Base-by-base conservation (phyloP, 2,888 invertebrate species). In the Rugalucina vietnamica region DNA sequence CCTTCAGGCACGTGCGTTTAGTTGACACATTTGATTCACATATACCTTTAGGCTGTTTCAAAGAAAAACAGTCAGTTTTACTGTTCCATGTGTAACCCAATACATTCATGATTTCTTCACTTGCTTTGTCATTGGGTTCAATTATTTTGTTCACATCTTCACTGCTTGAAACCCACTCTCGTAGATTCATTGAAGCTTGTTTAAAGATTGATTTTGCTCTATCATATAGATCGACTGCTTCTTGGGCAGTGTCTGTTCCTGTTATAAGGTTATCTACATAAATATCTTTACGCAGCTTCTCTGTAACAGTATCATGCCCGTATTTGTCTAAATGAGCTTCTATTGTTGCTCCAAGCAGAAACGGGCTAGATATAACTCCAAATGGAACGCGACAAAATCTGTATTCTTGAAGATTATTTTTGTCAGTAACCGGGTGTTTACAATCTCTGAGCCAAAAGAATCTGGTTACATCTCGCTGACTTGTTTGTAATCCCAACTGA, bases 401-500 rank as follows among this genome's bases (percentile, higher is more conserved):
- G 27, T 27, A 24, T 29, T 49, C 76, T 69, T 76, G 76, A 27
- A 76, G 21, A 43, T 79, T 60, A 24, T 65, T 18, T 14, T 4
- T 24, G 1, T 43, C 27, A 8, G 36, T n/a, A 8, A 14, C 10
- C 0, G 39, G 57, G 4, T 72, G 39, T 4, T 83, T 27, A 18
- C 24, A n/a, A 39, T 82, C 57, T 18, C 60, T 71, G 18, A 81
- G 24, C 77, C 76, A 82, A 5, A 76, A 21, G 32, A 76, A 76
- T 69, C 76, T 3, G 1, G 73, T 79, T 21, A 80, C 80, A 49
- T 80, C 73, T 49, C 80, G 8, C 49, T 79, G 73, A 27, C 29
- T 34, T 27, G 12, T 21, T 37, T 72, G 71, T 32, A 79, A 54
- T 54, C 73, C 79, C 5, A 79, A 21, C 29, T 79, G 79, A 0